Evolutionary conservation across 2,888 invertebrate genomes (phyloP).

Genomic region (Nowickia ferox): DNA sequence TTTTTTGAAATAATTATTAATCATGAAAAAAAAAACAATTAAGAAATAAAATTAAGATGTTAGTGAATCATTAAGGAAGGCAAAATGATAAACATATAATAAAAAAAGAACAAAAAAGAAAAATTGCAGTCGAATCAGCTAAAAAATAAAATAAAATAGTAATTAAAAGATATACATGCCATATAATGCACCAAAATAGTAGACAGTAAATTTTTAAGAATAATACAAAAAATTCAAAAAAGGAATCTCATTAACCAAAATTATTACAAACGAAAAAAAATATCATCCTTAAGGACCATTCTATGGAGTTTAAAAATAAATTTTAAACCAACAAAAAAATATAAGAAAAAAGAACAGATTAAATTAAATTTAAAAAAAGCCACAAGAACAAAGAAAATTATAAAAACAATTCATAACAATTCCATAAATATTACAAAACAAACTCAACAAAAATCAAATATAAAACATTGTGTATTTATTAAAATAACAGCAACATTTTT

Average conservation of each 20-base stretch:
- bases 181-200: constrained; percentile 72
- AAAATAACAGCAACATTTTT: constrained; percentile 73
- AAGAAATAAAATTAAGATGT: constrained; percentile 58
- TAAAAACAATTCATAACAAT: constrained; percentile 52
- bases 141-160: constrained; percentile 44
- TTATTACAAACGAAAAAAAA: constrained; percentile 52
- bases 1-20: constrained; percentile 47
- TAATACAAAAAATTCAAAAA: constrained; percentile 47
- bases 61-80: constrained; percentile 64
- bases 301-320: constrained; percentile 68
- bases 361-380: constrained; percentile 30
- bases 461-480: constrained; percentile 69
- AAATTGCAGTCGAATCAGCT: constrained; percentile 50
- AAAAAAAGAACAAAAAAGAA: constrained; percentile 7
- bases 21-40: constrained; percentile 24
- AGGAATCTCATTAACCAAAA: constrained; percentile 65
- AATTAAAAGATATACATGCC: constrained; percentile 54
- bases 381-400: constrained; percentile 25
- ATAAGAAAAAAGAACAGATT: constrained; percentile 43
- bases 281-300: constrained; percentile 72
- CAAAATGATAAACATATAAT: constrained; percentile 31
- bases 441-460: constrained; percentile 66
- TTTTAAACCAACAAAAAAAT: constrained; percentile 64
- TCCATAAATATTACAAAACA: constrained; percentile 62
- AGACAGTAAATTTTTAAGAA: constrained; percentile 68